Conservation (phyloP, 2,888 invertebrate genomes). For the Adineta ricciae region DNA sequence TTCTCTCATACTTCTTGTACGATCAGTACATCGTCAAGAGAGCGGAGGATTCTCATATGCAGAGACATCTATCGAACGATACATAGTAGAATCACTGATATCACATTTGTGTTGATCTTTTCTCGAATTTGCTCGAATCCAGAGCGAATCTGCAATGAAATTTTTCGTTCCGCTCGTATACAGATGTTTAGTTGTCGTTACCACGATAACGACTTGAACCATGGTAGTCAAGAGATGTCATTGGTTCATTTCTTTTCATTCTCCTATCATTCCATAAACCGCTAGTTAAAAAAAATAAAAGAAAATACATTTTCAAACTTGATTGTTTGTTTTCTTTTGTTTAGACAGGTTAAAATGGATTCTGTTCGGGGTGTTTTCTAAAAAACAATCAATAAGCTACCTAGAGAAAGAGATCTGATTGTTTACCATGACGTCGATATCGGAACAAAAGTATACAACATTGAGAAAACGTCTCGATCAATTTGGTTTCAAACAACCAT, state of each 20-base stretch:
- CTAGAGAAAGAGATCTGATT: not conserved
- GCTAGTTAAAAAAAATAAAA: not conserved
- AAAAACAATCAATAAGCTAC: not conserved
- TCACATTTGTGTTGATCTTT: too few relatives aligned
- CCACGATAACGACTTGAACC: not conserved
- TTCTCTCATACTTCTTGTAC: too few relatives aligned
- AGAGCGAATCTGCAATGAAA: too few relatives aligned
- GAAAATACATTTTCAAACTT: not conserved
- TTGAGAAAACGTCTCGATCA: constrained; percentile 66
- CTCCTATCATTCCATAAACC: not conserved
- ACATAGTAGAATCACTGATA: too few relatives aligned
- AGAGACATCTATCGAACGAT: too few relatives aligned
- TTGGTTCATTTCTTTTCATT: not conserved
- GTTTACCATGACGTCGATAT: constrained; percentile 29
- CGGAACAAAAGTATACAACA: constrained; percentile 49
- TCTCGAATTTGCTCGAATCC: too few relatives aligned
- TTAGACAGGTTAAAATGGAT: not conserved
- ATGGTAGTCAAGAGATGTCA: not conserved
- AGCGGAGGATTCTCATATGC: too few relatives aligned
- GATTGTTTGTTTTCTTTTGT: not conserved
- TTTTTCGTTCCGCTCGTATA: too few relatives aligned
- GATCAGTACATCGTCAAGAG: too few relatives aligned
- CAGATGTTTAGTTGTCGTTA: not conserved
- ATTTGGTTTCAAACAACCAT: constrained; percentile 67
- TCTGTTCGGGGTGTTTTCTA: not conserved